Percentiles rank a stretch among this genome's conserved stretches.
Evolutionary conservation across 2,797 vertebrate genomes (phyloP).

Genomic region (Tiaroga cobitis): DNA sequence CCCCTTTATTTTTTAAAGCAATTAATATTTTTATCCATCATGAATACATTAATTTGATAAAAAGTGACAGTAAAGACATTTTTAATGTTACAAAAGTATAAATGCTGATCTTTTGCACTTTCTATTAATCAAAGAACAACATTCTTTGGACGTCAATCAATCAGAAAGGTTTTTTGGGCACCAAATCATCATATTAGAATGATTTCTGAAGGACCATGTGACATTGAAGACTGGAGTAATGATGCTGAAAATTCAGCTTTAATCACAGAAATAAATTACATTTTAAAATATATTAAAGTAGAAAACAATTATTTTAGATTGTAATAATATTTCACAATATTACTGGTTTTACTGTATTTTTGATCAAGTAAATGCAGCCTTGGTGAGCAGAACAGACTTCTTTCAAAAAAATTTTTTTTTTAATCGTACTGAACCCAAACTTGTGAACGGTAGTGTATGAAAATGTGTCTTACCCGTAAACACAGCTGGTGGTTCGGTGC

Average conservation of each 20-base stretch:
- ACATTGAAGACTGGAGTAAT: not conserved
- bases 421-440: not conserved
- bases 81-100: not conserved
- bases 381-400: not conserved
- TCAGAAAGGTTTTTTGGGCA: not conserved
- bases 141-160: not conserved
- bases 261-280: not conserved
- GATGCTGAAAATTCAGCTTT: not conserved
- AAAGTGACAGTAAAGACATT: not conserved
- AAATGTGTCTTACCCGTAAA: slow-evolving; percentile 86
- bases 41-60: too few species aligned
- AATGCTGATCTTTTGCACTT: not conserved
- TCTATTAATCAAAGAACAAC: not conserved
- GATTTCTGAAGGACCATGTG: not conserved
- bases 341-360: not conserved
- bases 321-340: not conserved
- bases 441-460: not conserved
- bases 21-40: not conserved
- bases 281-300: not conserved
- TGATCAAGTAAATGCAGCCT: not conserved
- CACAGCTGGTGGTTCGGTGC: slow-evolving; percentile 88
- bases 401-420: not conserved
- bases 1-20: not conserved
- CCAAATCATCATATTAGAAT: not conserved
- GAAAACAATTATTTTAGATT: not conserved